Percentiles rank a stretch among this genome's conserved stretches.
Conservation (phyloP, 1,140 invertebrate genomes). For the Acromyrmex heyeri region DNA sequence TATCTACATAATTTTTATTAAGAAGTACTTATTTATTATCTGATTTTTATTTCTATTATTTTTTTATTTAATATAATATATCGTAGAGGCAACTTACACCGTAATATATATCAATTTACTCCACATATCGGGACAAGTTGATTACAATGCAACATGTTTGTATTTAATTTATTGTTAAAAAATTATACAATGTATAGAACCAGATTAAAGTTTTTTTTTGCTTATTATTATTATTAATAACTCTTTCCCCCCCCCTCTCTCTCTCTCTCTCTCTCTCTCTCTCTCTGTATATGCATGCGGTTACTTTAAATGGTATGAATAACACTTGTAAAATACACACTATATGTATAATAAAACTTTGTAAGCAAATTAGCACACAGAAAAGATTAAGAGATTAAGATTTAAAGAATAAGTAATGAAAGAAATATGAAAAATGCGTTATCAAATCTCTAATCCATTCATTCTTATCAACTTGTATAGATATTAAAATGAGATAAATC, state of each 20-base stretch:
- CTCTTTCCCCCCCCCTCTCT: neutral
- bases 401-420: too few species aligned
- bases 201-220: neutral
- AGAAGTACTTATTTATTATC: too few species aligned
- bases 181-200: too few species aligned
- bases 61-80: too few species aligned
- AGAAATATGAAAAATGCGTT: neutral
- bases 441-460: neutral
- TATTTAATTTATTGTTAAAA: too few species aligned
- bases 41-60: too few species aligned
- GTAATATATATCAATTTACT: too few species aligned
- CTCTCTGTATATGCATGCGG: neutral
- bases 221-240: neutral
- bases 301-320: neutral
- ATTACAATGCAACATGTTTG: too few species aligned
- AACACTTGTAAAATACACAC: too few species aligned
- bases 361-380: neutral
- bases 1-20: too few species aligned
- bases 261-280: neutral
- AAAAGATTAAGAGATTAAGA: neutral
- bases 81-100: too few species aligned
- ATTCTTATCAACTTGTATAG: neutral
- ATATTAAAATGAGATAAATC: slow-evolving; percentile 24
- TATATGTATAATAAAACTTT: neutral
- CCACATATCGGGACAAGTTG: too few species aligned